Conservation (phyloP, 1,140 invertebrate species). For the Branchinecta lindahli region DNA sequence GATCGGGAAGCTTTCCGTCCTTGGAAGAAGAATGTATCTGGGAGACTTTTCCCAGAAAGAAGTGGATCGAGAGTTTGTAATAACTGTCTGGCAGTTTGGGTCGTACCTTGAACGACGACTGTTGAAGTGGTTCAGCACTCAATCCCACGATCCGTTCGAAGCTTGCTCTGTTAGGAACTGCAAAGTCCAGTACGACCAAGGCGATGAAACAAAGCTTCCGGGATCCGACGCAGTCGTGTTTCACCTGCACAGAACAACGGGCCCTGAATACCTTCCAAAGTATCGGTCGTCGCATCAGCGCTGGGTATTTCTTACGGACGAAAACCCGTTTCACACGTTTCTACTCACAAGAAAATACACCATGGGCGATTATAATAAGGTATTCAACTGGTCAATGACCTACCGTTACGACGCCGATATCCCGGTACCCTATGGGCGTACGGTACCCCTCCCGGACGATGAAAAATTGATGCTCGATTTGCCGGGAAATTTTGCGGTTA, state of each 20-base stretch:
- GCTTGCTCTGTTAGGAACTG: slow-evolving; percentile 41
- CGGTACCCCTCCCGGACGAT: slow-evolving; percentile 27
- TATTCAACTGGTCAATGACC: slow-evolving; percentile 61
- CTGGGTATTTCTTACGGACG: slow-evolving; percentile 45
- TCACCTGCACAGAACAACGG: slow-evolving; percentile 37
- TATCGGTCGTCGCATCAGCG: slow-evolving; percentile 32
- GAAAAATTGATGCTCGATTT: slow-evolving; percentile 14
- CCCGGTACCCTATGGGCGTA: slow-evolving; percentile 48
- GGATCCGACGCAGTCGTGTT: slow-evolving; percentile 40
- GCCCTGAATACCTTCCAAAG: slow-evolving; percentile 29
- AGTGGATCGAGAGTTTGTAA: slow-evolving; percentile 22
- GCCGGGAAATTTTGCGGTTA: neutral
- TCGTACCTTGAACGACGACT: slow-evolving; percentile 24
- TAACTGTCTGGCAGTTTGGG: slow-evolving; percentile 25
- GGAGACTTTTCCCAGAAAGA: slow-evolving; percentile 17
- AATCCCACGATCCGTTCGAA: slow-evolving; percentile 34
- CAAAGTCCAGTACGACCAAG: slow-evolving; percentile 32
- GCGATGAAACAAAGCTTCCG: slow-evolving; percentile 25
- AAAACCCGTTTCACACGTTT: slow-evolving; percentile 41
- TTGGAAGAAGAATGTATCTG: slow-evolving; percentile 22
- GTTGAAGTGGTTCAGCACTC: slow-evolving; percentile 21
- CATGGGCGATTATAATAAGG: slow-evolving; percentile 33
- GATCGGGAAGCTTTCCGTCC: slow-evolving; percentile 17
- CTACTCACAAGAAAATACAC: slow-evolving; percentile 24
- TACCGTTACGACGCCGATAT: slow-evolving; percentile 50